phyloP scores from a whole-genome alignment of 2,888 invertebrate genomes.

The Idaea straminata region DNA sequence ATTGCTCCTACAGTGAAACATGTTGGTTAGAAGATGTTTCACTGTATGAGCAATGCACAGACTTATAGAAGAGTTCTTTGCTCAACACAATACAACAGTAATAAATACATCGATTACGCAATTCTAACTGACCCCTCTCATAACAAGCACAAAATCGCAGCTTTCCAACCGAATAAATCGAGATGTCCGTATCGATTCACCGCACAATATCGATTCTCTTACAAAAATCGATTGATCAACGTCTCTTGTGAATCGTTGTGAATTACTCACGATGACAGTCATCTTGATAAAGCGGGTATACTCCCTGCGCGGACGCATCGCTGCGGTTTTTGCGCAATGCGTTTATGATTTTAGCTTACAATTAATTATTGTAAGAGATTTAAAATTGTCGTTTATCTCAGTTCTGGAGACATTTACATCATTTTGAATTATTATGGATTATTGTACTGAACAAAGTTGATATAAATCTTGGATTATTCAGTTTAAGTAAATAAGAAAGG shows the following conservation, averaged over 20 bases:
- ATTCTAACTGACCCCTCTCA: background rate
- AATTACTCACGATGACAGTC: constrained; percentile 62
- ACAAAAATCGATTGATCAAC: constrained; percentile 69
- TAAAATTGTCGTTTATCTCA: background rate
- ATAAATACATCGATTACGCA: background rate
- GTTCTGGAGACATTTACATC: background rate
- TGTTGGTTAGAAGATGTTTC: no score
- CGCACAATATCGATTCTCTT: constrained; percentile 38
- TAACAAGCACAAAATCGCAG: constrained; percentile 33
- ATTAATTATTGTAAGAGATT: constrained; percentile 18
- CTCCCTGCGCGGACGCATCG: constrained; percentile 36
- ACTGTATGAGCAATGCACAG: no score
- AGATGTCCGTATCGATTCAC: constrained; percentile 39
- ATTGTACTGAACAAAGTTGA: background rate
- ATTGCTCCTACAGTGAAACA: no score
- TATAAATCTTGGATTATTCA: background rate
- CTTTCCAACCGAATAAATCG: constrained; percentile 46
- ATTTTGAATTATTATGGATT: background rate
- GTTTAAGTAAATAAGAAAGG: background rate
- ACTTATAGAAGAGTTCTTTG: no score
- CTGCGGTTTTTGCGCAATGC: constrained; percentile 18
- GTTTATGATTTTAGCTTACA: constrained; percentile 28
- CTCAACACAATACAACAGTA: background rate
- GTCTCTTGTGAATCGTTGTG: constrained; percentile 55
- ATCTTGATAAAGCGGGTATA: constrained; percentile 63